Conservation (phyloP, 2,888 invertebrate genomes). For the Polyploca ridens region DNA sequence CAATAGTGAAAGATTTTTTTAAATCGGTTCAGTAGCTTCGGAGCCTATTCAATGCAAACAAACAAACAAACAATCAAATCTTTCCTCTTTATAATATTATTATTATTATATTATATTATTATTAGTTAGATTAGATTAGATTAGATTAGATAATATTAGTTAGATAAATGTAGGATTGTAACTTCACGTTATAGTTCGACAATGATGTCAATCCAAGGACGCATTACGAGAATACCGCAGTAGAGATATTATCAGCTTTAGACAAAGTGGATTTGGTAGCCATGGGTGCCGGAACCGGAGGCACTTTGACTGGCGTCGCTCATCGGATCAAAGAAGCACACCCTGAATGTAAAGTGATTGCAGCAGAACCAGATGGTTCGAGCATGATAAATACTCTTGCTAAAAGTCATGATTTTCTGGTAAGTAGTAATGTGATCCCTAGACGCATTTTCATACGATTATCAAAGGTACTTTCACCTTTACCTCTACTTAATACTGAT, state of each 20-base stretch:
- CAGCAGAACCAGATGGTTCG: slow-evolving; percentile 95
- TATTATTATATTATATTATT: too few species aligned
- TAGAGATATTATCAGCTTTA: slow-evolving; percentile 90
- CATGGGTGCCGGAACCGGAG: slow-evolving; percentile 94
- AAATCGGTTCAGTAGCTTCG: too few species aligned
- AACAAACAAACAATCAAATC: too few species aligned
- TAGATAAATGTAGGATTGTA: background rate
- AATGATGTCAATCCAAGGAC: slow-evolving; percentile 96
- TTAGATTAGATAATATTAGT: too few species aligned
- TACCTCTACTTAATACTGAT: too few species aligned
- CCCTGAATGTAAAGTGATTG: slow-evolving; percentile 90
- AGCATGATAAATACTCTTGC: slow-evolving; percentile 49
- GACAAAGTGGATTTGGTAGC: slow-evolving; percentile 92
- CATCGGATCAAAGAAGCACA: slow-evolving; percentile 92
- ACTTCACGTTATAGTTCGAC: slow-evolving; percentile 87
- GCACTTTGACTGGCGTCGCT: slow-evolving; percentile 94
- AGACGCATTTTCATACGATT: too few species aligned
- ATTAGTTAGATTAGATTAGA: too few species aligned
- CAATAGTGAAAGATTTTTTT: too few species aligned
- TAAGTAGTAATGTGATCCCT: slow-evolving; percentile 20
- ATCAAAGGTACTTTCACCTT: too few species aligned
- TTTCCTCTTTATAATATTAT: too few species aligned
- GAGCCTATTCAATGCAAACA: too few species aligned
- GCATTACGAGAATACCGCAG: slow-evolving; percentile 96
- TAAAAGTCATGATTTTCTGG: slow-evolving; percentile 42